A percentile compares a stretch with the other conserved stretches of the same genome.
Conservation (phyloP, 2,797 vertebrate species). For the Esox lucius region DNA sequence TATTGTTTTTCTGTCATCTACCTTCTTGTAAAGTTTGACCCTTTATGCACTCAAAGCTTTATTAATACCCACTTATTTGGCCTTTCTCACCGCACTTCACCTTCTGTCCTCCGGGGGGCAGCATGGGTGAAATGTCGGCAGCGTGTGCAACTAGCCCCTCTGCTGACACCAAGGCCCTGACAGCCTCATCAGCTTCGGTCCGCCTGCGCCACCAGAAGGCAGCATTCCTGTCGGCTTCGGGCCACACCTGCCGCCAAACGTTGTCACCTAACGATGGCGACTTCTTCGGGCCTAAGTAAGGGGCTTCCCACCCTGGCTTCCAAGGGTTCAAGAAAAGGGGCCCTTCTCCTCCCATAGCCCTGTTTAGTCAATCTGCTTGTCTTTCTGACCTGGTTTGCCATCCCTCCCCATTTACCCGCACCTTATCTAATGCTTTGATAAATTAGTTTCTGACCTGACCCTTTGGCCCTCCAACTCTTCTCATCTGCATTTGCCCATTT, state of each 20-base stretch:
- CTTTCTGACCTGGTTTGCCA: slow-evolving; percentile 49
- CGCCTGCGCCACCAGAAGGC: slow-evolving; percentile 83
- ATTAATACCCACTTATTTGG: slow-evolving; percentile 49
- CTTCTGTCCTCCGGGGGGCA: slow-evolving; percentile 51
- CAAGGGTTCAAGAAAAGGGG: background rate
- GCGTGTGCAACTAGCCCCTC: slow-evolving; percentile 73
- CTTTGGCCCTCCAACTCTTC: background rate
- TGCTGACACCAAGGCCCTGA: slow-evolving; percentile 68
- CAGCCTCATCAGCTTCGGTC: slow-evolving; percentile 76
- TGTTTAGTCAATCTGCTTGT: slow-evolving; percentile 35
- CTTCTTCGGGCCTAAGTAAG: slow-evolving; percentile 82
- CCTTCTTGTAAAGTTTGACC: background rate
- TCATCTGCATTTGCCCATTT: background rate
- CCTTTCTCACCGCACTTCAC: slow-evolving; percentile 61
- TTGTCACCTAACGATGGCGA: slow-evolving; percentile 77
- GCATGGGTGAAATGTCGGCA: slow-evolving; percentile 81
- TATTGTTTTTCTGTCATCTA: background rate
- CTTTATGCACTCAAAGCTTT: slow-evolving; percentile 12
- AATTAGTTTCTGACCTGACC: slow-evolving; percentile 67
- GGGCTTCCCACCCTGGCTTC: slow-evolving; percentile 29
- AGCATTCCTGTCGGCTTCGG: slow-evolving; percentile 78
- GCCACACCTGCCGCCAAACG: slow-evolving; percentile 77
- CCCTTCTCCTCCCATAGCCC: background rate
- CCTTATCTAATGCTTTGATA: slow-evolving; percentile 47
- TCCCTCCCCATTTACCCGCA: slow-evolving; percentile 10